A percentile compares a stretch with the other conserved stretches of the same genome.
phyloP scores from a whole-genome alignment of 2,888 invertebrate species.

The Dyspetes luteomarginatus region DNA sequence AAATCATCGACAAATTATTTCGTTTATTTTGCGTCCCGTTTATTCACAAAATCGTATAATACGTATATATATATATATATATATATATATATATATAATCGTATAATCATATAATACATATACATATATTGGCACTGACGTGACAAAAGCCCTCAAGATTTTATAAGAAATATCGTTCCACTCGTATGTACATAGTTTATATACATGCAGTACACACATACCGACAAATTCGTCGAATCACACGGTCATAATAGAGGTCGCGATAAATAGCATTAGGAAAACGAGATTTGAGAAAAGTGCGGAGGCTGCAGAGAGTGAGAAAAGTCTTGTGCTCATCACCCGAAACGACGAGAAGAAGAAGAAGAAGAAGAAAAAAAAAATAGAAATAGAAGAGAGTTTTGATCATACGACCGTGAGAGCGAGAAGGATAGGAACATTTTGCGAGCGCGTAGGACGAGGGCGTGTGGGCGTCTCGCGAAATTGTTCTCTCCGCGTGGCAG shows the following conservation, averaged over 20 bases:
- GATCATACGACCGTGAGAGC: not conserved
- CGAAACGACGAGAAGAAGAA: conserved; percentile 19
- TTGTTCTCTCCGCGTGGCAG: conserved; percentile 50
- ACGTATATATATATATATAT: not conserved
- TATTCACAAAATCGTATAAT: not conserved
- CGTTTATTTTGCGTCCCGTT: too few relatives aligned
- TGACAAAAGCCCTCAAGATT: conserved; percentile 8
- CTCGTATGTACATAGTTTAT: not conserved
- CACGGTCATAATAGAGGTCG: conserved; percentile 43
- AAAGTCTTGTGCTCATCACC: conserved; percentile 17
- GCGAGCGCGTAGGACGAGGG: conserved; percentile 47
- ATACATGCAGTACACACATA: not conserved
- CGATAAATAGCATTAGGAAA: conserved; percentile 43
- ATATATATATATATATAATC: not conserved
- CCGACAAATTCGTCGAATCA: conserved; percentile 40
- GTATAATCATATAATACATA: not conserved
- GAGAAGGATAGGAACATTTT: conserved; percentile 38
- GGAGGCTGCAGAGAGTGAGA: conserved; percentile 27
- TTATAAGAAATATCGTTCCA: not conserved
- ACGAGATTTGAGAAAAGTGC: conserved; percentile 15
- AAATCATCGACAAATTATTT: not conserved
- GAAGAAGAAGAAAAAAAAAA: not conserved
- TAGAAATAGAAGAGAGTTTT: conserved; percentile 24
- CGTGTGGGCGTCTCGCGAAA: conserved; percentile 64
- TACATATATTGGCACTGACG: not conserved